phyloP scores from a whole-genome alignment of 2,888 invertebrate genomes.

The Entomobrya proxima region DNA sequence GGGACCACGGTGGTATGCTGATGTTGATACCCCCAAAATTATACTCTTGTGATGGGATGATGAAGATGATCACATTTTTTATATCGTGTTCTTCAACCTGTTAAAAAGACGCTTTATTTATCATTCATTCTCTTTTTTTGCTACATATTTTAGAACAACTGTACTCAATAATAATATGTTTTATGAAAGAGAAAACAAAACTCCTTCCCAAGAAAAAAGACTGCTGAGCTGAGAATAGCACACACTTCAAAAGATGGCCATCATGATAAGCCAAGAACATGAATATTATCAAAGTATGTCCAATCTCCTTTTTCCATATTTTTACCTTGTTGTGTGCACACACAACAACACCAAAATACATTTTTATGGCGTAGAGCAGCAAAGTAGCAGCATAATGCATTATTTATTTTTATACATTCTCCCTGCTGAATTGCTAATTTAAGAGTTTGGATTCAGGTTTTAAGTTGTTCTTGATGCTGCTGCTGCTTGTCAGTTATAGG shows the following conservation, averaged over 20 bases:
- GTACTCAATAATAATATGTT: conserved; percentile 22
- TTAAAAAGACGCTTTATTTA: conserved; percentile 25
- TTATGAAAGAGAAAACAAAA: conserved; percentile 55
- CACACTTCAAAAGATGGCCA: background rate
- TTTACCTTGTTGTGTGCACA: too few relatives aligned
- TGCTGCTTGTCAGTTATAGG: conserved; percentile 7
- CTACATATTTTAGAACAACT: conserved; percentile 51
- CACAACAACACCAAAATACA: too few relatives aligned
- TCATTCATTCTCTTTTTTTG: conserved; percentile 18
- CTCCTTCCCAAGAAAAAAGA: background rate
- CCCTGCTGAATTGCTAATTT: conserved; percentile 32
- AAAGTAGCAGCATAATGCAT: background rate
- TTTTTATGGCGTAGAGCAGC: background rate
- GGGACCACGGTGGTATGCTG: conserved; percentile 26
- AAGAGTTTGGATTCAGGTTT: conserved; percentile 18
- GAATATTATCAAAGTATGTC: conserved; percentile 1
- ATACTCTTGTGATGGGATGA: background rate
- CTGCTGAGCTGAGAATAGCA: conserved; percentile 14
- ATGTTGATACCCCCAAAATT: conserved; percentile 53
- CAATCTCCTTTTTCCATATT: background rate
- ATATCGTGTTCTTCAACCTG: conserved; percentile 9
- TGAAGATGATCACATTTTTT: background rate
- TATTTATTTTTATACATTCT: conserved; percentile 25
- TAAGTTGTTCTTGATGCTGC: conserved; percentile 2
- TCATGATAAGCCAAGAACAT: background rate